These are phyloP conservation scores for Tuberolachnus salignus DNA, from an alignment of 2,888 invertebrate species.

Conservation along the genomic window DNA sequence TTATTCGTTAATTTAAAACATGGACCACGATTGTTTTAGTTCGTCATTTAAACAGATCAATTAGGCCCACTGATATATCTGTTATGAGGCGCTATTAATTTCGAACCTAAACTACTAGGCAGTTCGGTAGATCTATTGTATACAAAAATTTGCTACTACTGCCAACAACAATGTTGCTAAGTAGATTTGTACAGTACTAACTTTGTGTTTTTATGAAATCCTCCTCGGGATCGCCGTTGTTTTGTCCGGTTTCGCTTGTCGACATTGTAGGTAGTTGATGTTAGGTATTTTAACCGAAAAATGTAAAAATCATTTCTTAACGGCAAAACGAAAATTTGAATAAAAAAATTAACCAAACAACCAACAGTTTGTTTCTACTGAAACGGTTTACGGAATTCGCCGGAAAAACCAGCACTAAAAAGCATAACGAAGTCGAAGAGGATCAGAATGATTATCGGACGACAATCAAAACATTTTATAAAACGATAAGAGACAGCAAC, in stretches of 20 bases:
- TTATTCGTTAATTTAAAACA: too few relatives aligned
- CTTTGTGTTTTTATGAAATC: constrained; percentile 40
- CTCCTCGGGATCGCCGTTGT: constrained; percentile 28
- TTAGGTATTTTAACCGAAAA: not conserved
- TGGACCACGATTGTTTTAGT: too few relatives aligned
- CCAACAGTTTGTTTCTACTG: not conserved
- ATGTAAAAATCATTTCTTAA: constrained; percentile 5
- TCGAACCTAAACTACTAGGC: not conserved
- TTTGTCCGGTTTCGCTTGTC: constrained; percentile 29
- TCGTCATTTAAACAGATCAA: too few relatives aligned
- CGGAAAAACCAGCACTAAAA: not conserved
- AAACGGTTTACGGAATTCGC: not conserved
- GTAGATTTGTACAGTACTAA: not conserved
- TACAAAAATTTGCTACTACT: not conserved
- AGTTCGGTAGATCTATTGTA: not conserved
- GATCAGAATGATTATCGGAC: not conserved
- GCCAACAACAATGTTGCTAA: not conserved
- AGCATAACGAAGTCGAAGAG: not conserved
- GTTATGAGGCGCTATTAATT: not conserved
- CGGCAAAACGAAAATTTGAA: not conserved
- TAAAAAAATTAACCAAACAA: not conserved
- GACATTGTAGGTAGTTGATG: constrained; percentile 24
- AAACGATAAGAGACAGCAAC: not conserved
- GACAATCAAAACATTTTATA: not conserved
- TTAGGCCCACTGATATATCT: not conserved